Percentiles rank a stretch among this genome's conserved stretches.
phyloP scores from a whole-genome alignment of 2,888 invertebrate species.

The Petrolisthes manimaculis region DNA sequence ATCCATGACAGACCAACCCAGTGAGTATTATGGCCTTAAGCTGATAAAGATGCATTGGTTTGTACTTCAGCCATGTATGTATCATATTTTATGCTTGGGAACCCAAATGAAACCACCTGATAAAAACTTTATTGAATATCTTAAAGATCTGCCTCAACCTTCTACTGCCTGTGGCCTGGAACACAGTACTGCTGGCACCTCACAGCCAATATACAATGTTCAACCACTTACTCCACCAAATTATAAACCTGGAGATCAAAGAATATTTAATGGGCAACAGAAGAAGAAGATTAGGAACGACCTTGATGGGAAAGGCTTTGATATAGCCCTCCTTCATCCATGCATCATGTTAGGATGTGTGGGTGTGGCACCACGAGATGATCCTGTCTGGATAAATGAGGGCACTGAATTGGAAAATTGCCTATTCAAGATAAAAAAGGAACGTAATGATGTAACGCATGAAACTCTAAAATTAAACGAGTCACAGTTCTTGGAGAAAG shows the following conservation, averaged over 20 bases:
- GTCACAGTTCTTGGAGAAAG: neutral
- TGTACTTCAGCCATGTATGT: too few species aligned
- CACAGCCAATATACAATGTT: too few species aligned
- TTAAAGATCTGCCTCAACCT: too few species aligned
- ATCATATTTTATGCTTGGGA: too few species aligned
- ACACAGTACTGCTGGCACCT: too few species aligned
- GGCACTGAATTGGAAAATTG: constrained; percentile 16
- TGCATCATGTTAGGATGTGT: constrained; percentile 1
- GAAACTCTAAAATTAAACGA: neutral
- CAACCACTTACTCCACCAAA: too few species aligned
- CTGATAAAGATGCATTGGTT: too few species aligned
- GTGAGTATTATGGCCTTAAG: too few species aligned
- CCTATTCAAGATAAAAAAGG: neutral
- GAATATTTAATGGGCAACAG: neutral
- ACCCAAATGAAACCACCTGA: too few species aligned
- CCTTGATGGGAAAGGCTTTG: neutral
- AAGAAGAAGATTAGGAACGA: neutral
- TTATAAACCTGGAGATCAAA: neutral
- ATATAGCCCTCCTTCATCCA: neutral
- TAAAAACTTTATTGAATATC: too few species aligned
- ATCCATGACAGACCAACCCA: too few species aligned
- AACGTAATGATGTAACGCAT: neutral
- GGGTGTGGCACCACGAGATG: neutral
- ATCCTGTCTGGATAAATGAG: neutral
- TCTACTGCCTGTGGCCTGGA: too few species aligned